These are phyloP conservation scores for Phrynocephalus versicolor DNA, from an alignment of 2,113 vertebrate species.

Conservation along the genomic window DNA sequence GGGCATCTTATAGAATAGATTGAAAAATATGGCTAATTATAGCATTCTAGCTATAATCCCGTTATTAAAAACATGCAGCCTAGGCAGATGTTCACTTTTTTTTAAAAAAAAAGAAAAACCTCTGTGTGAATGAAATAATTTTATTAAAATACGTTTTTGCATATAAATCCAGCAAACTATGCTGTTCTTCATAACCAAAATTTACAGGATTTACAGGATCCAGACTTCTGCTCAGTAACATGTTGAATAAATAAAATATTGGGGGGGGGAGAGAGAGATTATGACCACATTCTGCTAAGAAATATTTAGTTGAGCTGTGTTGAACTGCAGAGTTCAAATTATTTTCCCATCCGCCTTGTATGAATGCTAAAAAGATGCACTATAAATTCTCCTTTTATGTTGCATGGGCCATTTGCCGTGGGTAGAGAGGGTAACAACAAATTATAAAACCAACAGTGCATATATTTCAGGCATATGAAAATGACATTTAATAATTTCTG, in stretches of 20 bases:
- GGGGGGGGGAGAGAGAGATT: conserved; percentile 4
- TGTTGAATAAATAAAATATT: not conserved
- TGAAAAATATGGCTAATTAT: too few relatives aligned
- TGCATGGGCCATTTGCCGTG: conserved; percentile 53
- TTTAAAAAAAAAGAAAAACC: not conserved
- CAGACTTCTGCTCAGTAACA: not conserved
- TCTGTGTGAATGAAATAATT: conserved; percentile 1
- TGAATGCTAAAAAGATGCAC: conserved; percentile 34
- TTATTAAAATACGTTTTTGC: not conserved
- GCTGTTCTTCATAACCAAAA: not conserved
- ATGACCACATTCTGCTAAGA: not conserved
- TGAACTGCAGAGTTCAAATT: conserved; percentile 5
- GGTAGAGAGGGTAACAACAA: conserved; percentile 54
- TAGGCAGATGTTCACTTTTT: not conserved
- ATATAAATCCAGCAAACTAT: not conserved
- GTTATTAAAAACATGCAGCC: not conserved
- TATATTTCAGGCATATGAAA: conserved; percentile 3
- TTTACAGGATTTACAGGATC: not conserved
- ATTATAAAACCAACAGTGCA: conserved; percentile 53
- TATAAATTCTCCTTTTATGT: conserved; percentile 59
- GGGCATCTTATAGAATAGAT: too few relatives aligned
- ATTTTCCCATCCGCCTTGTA: conserved; percentile 49
- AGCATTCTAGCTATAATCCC: not conserved
- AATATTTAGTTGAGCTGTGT: not conserved
- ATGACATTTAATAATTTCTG: conserved; percentile 4